Evolutionary conservation across 2,797 vertebrate species (phyloP).

Genomic region (Remorina albescens): DNA sequence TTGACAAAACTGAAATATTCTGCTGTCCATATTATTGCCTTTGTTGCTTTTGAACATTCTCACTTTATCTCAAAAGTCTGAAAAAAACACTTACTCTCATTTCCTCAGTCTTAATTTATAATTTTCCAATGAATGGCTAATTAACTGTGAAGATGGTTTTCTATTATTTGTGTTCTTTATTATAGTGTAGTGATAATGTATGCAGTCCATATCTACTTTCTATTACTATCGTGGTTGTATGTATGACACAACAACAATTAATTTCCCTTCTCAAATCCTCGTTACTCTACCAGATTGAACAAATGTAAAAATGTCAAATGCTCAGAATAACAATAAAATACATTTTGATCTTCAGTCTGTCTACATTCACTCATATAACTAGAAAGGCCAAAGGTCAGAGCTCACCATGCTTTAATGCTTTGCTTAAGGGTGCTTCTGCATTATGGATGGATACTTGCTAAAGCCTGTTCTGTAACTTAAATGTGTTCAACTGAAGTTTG

Average conservation of each 20-base stretch:
- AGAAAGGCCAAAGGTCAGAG: neutral
- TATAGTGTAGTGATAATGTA: too few relatives aligned
- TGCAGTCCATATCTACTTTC: too few relatives aligned
- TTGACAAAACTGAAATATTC: neutral
- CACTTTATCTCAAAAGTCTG: neutral
- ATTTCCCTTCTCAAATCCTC: neutral
- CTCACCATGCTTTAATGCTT: neutral
- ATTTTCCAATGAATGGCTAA: neutral
- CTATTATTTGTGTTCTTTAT: too few relatives aligned
- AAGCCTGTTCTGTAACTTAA: neutral
- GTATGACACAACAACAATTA: neutral
- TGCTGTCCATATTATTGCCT: neutral
- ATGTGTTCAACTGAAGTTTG: too few relatives aligned
- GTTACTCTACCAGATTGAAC: neutral
- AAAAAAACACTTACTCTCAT: neutral
- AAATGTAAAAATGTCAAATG: neutral
- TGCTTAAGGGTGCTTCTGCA: neutral
- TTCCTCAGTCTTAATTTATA: too few relatives aligned
- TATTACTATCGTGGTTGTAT: too few relatives aligned
- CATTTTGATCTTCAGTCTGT: neutral
- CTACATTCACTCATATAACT: neutral
- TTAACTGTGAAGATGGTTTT: too few relatives aligned
- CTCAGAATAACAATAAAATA: neutral
- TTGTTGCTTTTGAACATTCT: neutral
- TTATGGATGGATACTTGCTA: too few relatives aligned